These are phyloP conservation scores for Protosalanx chinensis DNA, from an alignment of 2,797 vertebrate genomes.

Conservation along the genomic window DNA sequence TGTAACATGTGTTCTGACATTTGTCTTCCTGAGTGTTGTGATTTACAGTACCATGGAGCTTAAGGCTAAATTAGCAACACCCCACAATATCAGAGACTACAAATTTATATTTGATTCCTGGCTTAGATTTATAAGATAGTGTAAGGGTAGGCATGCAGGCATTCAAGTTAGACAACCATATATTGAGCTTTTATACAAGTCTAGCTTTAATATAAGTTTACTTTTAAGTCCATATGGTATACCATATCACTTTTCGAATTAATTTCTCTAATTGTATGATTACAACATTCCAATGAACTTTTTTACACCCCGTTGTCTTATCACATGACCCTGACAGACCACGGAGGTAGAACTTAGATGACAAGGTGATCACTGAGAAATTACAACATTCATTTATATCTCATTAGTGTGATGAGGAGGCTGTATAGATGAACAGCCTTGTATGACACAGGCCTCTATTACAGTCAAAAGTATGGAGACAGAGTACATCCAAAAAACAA, in stretches of 20 bases:
- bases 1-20: constrained; percentile 83
- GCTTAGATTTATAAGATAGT: constrained; percentile 62
- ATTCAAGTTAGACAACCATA: constrained; percentile 23
- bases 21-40: constrained; percentile 82
- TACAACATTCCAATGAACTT: background rate
- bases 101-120: constrained; percentile 53
- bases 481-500: constrained; percentile 14
- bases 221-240: too few species aligned
- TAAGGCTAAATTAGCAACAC: constrained; percentile 81
- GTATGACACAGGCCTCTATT: constrained; percentile 20
- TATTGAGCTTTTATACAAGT: constrained; percentile 12
- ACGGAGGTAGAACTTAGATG: background rate
- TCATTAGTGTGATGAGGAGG: constrained; percentile 10
- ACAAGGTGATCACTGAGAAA: background rate
- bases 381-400: background rate
- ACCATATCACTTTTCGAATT: too few species aligned
- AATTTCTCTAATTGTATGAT: too few species aligned
- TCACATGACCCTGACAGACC: background rate
- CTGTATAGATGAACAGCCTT: constrained; percentile 32
- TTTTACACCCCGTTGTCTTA: background rate
- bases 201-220: too few species aligned
- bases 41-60: constrained; percentile 76
- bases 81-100: constrained; percentile 68
- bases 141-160: constrained; percentile 52
- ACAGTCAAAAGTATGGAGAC: constrained; percentile 2